Percentiles rank a stretch among this genome's conserved stretches.
phyloP scores from a whole-genome alignment of 1,140 invertebrate species.

The Gonioctena quinquepunctata region DNA sequence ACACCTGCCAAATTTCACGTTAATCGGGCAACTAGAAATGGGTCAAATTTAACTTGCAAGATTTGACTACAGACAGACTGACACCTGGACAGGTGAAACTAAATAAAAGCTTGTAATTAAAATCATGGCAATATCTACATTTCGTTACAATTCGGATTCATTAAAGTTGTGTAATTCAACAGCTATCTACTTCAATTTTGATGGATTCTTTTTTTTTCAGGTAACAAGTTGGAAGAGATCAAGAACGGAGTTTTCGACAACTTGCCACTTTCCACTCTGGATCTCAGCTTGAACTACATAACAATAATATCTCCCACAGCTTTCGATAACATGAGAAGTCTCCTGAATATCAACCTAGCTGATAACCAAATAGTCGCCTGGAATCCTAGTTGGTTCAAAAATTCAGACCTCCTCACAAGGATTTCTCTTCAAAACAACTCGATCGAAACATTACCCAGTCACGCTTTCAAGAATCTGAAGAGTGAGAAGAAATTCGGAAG shows the following conservation, averaged over 20 bases:
- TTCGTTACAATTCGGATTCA: too few relatives aligned
- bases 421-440: slow-evolving; percentile 33
- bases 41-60: too few relatives aligned
- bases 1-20: too few relatives aligned
- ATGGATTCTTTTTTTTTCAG: too few relatives aligned
- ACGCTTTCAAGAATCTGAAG: slow-evolving; percentile 28
- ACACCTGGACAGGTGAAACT: too few relatives aligned
- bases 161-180: too few relatives aligned
- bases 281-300: slow-evolving; percentile 32
- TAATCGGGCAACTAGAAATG: too few relatives aligned
- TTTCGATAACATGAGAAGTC: slow-evolving; percentile 27
- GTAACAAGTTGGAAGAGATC: slow-evolving; percentile 28
- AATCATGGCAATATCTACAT: too few relatives aligned
- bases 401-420: slow-evolving; percentile 26
- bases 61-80: too few relatives aligned
- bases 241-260: slow-evolving; percentile 30
- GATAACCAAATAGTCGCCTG: slow-evolving; percentile 28
- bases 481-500: slow-evolving; percentile 24
- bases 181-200: too few relatives aligned
- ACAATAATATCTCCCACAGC: slow-evolving; percentile 18
- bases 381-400: slow-evolving; percentile 33
- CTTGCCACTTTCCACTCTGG: slow-evolving; percentile 24
- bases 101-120: too few relatives aligned
- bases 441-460: slow-evolving; percentile 26
- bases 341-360: slow-evolving; percentile 31